Evolutionary conservation across 2,797 vertebrate species (phyloP).

Genomic region (Perodicticus potto): DNA sequence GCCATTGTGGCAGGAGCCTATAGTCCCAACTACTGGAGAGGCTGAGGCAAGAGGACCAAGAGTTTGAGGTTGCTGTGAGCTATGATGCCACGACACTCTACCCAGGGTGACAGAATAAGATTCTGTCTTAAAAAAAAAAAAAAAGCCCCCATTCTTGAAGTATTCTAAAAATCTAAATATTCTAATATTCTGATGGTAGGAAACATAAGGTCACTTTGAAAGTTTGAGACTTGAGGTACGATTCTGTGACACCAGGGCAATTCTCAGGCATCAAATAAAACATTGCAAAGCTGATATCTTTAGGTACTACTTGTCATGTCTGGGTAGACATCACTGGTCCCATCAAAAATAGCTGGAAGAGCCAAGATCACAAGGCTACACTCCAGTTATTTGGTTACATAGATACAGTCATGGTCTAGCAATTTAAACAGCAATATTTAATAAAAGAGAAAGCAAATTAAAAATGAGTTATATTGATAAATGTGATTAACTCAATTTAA

Average conservation of each 20-base stretch:
- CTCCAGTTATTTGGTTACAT: conserved; percentile 7
- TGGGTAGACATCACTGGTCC: background rate
- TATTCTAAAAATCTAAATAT: conserved; percentile 13
- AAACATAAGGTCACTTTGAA: background rate
- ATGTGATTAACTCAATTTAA: conserved; percentile 77
- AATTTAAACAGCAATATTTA: conserved; percentile 49
- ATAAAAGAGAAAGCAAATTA: conserved; percentile 73
- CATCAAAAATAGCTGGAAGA: background rate
- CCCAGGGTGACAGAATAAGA: no score
- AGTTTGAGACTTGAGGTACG: background rate
- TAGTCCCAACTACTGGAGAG: no score
- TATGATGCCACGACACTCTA: no score
- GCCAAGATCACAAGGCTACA: background rate
- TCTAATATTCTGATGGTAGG: conserved; percentile 2
- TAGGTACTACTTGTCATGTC: background rate
- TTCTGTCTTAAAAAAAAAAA: no score
- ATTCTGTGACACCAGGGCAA: background rate
- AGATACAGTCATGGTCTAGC: background rate
- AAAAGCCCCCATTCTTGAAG: background rate
- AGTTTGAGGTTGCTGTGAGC: no score
- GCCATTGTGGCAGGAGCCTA: no score
- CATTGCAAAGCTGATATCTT: background rate
- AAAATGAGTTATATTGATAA: conserved; percentile 74
- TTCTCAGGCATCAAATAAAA: background rate
- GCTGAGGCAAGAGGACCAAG: no score